Conservation (phyloP, 2,113 vertebrate genomes). For the Euleptes europaea region DNA sequence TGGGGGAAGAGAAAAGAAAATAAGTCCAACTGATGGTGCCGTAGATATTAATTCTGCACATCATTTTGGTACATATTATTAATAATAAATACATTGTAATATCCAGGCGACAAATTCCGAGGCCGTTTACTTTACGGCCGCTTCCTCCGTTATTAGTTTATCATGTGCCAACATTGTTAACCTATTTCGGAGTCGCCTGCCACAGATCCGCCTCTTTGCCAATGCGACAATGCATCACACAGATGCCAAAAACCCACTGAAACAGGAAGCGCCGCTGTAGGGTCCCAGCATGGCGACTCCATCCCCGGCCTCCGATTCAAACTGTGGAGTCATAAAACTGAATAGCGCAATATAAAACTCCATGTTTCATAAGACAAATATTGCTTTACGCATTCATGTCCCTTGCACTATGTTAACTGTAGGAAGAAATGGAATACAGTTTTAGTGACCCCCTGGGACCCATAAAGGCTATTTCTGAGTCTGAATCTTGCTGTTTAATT, state of each 20-base stretch:
- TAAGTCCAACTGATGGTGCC: neutral
- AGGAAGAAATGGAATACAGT: slow-evolving; percentile 82
- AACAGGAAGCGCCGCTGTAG: slow-evolving; percentile 70
- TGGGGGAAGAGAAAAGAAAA: neutral
- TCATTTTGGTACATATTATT: slow-evolving; percentile 36
- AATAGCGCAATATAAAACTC: slow-evolving; percentile 81
- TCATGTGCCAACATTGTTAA: slow-evolving; percentile 67
- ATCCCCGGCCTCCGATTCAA: slow-evolving; percentile 75
- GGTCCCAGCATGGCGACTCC: slow-evolving; percentile 74
- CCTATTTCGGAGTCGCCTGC: slow-evolving; percentile 56
- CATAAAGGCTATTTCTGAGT: slow-evolving; percentile 88
- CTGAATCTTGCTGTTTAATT: slow-evolving; percentile 89
- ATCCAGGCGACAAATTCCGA: slow-evolving; percentile 45
- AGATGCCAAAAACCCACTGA: slow-evolving; percentile 57
- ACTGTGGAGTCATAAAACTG: slow-evolving; percentile 80
- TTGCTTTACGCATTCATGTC: slow-evolving; percentile 79
- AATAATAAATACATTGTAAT: slow-evolving; percentile 41
- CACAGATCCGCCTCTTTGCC: slow-evolving; percentile 57
- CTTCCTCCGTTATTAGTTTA: slow-evolving; percentile 38
- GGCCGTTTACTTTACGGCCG: slow-evolving; percentile 11
- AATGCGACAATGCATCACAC: slow-evolving; percentile 57
- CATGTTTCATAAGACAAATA: slow-evolving; percentile 83
- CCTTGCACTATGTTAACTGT: slow-evolving; percentile 81
- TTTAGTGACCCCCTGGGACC: slow-evolving; percentile 86
- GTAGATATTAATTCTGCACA: slow-evolving; percentile 37